Evolutionary conservation across 1,140 invertebrate species (phyloP), one percentile per base, ranked within the genome.

Genomic region (Notospermus geniculatus): DNA sequence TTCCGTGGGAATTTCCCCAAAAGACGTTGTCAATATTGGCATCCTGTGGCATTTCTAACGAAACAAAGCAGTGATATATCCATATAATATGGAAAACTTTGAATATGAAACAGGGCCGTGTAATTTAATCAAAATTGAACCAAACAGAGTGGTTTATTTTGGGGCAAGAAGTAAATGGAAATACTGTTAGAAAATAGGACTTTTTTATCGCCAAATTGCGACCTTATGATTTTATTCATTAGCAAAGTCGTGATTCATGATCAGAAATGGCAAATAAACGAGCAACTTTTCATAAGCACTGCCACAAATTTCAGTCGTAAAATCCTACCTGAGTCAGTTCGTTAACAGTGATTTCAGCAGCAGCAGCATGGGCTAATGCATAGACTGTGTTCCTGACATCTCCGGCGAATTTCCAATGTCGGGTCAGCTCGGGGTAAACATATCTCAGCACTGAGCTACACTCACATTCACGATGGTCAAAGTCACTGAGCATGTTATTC

Each of bases 331-430:
- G 46, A 50, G 25, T 19, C 4, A 23, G n/a, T 19, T 50, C 25
- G n/a, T 23, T 23, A 9, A 27, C 25, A n/a, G 5, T n/a, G n/a
- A 50, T 50, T n/a, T 19, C 46, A 9, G 46, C 46, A 23, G 46
- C 46, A 50, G 29, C 43, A 13, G 58, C 58, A 15, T 59, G 32
- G 11, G 25, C 11, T 2, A 59, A 4, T 2, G 27, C 23, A 30
- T 59, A 27, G 23, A 59, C 19, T 25, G 58, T 59, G 2, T 23
- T 45, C 22, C 43, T 36, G 25, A 29, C 43, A 50, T 50, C 32
- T 15, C 58, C 58, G 4, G 58, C 43, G 17, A 19, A 53, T 15
- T 19, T 25, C 58, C 58, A 59, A 28, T 59, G 58, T 17, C 58
- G 39, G 2, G 45, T 36, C 27, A 59, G 27, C 43, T 50, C 22